A percentile compares a stretch with the other conserved stretches of the same genome.
Conservation (phyloP, 2,113 vertebrate genomes). For the Sebastes schlegelii region DNA sequence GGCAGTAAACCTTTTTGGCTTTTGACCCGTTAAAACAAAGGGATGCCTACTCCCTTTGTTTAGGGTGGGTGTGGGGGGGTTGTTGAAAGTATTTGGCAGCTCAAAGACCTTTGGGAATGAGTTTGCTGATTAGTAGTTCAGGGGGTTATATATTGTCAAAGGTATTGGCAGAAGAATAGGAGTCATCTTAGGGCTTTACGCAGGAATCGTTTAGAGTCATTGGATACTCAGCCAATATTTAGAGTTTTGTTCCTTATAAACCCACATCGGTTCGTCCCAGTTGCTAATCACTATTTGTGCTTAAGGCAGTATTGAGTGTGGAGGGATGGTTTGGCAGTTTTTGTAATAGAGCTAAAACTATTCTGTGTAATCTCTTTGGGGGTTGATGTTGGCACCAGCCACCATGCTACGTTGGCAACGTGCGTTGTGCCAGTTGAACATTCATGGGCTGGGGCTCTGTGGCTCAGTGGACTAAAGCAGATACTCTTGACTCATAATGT, state of each 20-base stretch:
- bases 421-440: constrained; percentile 66
- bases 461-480: constrained; percentile 72
- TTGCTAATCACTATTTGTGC: constrained; percentile 62
- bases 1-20: constrained; percentile 44
- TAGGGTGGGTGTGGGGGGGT: neutral
- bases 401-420: constrained; percentile 59
- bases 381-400: constrained; percentile 64
- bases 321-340: constrained; percentile 63
- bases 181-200: constrained; percentile 17
- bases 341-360: constrained; percentile 72
- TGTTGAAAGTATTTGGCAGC: constrained; percentile 36
- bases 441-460: constrained; percentile 65
- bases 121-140: constrained; percentile 51
- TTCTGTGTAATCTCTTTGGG: constrained; percentile 69
- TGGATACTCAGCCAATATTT: constrained; percentile 37
- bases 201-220: constrained; percentile 20
- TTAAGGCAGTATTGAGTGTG: constrained; percentile 52
- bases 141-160: constrained; percentile 38
- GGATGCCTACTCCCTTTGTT: constrained; percentile 4
- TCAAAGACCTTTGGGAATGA: constrained; percentile 24
- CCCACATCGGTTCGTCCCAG: constrained; percentile 56
- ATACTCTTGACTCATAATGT: constrained; percentile 76
- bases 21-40: constrained; percentile 63
- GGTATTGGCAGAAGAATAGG: constrained; percentile 32
- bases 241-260: constrained; percentile 42